phyloP scores from a whole-genome alignment of 2,888 invertebrate genomes.

The Sinohyriopsis cumingii region DNA sequence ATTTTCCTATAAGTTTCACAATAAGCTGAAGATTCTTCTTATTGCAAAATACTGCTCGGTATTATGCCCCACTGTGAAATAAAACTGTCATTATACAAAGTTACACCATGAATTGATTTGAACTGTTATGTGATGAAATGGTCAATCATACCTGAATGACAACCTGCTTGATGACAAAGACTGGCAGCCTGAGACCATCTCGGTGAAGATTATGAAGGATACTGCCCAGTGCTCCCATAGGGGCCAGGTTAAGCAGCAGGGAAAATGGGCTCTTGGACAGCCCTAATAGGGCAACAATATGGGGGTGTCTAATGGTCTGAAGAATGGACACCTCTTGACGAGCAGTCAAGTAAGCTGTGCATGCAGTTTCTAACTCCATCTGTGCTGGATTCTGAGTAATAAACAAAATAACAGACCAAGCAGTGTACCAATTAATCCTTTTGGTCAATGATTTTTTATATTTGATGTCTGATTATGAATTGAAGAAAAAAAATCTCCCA shows the following conservation, averaged over 20 bases:
- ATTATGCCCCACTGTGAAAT: too few species aligned
- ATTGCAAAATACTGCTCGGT: too few species aligned
- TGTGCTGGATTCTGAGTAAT: slow-evolving; percentile 43
- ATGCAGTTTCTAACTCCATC: slow-evolving; percentile 52
- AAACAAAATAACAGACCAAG: neutral
- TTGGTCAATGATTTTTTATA: neutral
- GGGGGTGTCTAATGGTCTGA: slow-evolving; percentile 88
- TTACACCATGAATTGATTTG: neutral
- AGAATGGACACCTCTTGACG: slow-evolving; percentile 94
- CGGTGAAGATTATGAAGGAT: slow-evolving; percentile 88
- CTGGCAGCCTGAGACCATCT: slow-evolving; percentile 86
- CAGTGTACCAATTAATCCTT: neutral
- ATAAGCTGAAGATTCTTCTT: too few species aligned
- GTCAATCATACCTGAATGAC: slow-evolving; percentile 81
- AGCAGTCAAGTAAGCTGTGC: slow-evolving; percentile 93
- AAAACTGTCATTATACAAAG: too few species aligned
- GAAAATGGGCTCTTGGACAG: slow-evolving; percentile 91
- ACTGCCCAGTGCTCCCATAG: slow-evolving; percentile 90
- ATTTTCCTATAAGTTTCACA: neutral
- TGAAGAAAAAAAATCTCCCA: too few species aligned
- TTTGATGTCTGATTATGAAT: too few species aligned
- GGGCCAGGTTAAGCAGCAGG: slow-evolving; percentile 91
- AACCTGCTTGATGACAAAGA: slow-evolving; percentile 86
- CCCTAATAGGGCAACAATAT: slow-evolving; percentile 93
- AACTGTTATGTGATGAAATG: too few species aligned